Conservation (phyloP, 1,140 invertebrate genomes). For the Dinoponera quadriceps region DNA sequence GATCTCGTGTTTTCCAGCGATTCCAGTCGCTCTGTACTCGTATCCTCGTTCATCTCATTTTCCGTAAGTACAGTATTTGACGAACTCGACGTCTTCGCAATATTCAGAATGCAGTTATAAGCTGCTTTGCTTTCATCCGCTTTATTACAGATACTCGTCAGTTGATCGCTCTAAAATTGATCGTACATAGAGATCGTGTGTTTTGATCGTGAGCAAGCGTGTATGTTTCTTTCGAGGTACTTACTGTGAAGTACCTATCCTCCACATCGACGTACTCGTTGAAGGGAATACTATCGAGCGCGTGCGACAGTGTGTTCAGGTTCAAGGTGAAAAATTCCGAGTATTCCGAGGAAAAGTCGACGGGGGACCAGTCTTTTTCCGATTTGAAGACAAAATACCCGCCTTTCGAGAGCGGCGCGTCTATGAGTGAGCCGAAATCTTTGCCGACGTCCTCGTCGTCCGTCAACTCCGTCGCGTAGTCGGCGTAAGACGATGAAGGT, state of each 20-base stretch:
- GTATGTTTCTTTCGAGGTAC: slow-evolving; percentile 27
- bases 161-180: slow-evolving; percentile 73
- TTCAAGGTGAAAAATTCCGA: slow-evolving; percentile 75
- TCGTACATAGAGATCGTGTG: slow-evolving; percentile 30
- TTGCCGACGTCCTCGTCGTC: slow-evolving; percentile 60
- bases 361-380: slow-evolving; percentile 72
- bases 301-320: slow-evolving; percentile 69
- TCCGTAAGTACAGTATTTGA: slow-evolving; percentile 1
- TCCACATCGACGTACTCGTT: slow-evolving; percentile 70
- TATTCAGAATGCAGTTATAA: slow-evolving; percentile 54
- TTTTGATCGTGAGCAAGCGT: slow-evolving; percentile 11
- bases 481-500: slow-evolving; percentile 6
- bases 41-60: not conserved
- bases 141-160: slow-evolving; percentile 72
- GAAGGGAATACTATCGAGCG: slow-evolving; percentile 75
- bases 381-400: slow-evolving; percentile 72
- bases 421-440: slow-evolving; percentile 67
- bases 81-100: slow-evolving; percentile 8
- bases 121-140: slow-evolving; percentile 67
- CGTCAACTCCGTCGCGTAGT: not conserved
- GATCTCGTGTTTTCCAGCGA: not conserved
- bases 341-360: slow-evolving; percentile 68
- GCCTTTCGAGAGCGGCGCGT: slow-evolving; percentile 66
- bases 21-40: not conserved
- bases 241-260: slow-evolving; percentile 75